Evolutionary conservation across 2,113 vertebrate genomes (phyloP).

Genomic region (Uropsilus gracilis): DNA sequence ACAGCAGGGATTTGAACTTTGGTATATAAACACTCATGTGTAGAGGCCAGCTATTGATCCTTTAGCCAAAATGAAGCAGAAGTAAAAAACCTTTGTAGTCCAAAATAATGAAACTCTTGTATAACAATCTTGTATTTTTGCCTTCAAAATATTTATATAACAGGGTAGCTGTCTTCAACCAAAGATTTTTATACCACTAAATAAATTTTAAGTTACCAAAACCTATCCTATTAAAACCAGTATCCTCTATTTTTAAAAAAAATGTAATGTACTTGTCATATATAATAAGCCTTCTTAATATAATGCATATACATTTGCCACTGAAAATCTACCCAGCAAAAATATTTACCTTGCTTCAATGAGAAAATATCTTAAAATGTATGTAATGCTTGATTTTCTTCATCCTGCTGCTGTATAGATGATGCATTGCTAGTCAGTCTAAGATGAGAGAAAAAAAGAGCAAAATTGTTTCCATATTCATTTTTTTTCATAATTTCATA

Average conservation of each 20-base stretch:
- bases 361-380: constrained; percentile 13
- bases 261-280: neutral
- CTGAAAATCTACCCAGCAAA: neutral
- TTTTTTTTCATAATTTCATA: neutral
- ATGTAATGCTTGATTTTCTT: neutral
- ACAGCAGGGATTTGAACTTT: neutral
- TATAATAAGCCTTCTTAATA: neutral
- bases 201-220: neutral
- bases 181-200: neutral
- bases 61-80: neutral
- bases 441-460: neutral
- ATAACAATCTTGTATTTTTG: neutral
- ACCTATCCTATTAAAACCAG: neutral
- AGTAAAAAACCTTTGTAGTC: neutral
- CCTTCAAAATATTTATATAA: neutral
- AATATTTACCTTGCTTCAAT: neutral
- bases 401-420: neutral
- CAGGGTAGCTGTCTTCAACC: neutral
- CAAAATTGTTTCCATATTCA: neutral
- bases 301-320: neutral
- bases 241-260: neutral
- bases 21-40: neutral
- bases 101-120: neutral
- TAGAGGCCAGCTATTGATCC: neutral
- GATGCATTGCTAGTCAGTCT: neutral